Evolutionary conservation across 53 echinoderm and acorn worm genomes (phyloP).

Genomic region (Echinarachnius parma): DNA sequence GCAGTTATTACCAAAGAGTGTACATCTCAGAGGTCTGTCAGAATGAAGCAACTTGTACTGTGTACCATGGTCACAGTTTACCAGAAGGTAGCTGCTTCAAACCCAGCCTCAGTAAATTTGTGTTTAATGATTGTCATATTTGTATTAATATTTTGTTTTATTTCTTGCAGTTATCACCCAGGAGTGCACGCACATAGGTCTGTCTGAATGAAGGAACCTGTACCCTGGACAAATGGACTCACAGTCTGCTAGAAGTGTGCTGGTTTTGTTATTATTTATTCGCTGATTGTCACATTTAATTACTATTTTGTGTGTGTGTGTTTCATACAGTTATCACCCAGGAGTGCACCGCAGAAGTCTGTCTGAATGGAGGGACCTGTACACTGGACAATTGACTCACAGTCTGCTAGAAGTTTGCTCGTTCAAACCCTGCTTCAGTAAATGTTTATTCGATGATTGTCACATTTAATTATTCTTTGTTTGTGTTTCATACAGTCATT

Average conservation of each 20-base stretch:
- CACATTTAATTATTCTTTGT: too few species aligned
- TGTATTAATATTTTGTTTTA: too few species aligned
- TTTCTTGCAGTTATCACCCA: neutral
- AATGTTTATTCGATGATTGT: too few species aligned
- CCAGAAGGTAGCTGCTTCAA: too few species aligned
- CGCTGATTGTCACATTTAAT: neutral
- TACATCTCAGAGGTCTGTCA: slow-evolving; percentile 16
- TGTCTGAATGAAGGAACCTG: slow-evolving; percentile 42
- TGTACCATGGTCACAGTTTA: neutral
- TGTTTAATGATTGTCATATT: too few species aligned
- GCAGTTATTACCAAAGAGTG: slow-evolving; percentile 3
- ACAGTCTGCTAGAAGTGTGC: slow-evolving; percentile 26
- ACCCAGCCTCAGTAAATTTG: too few species aligned
- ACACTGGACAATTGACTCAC: slow-evolving; percentile 3
- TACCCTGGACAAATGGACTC: neutral
- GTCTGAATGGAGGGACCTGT: slow-evolving; percentile 56
- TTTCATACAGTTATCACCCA: slow-evolving; percentile 45
- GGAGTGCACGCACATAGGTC: slow-evolving; percentile 12
- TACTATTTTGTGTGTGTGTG: neutral
- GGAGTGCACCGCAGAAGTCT: slow-evolving; percentile 36
- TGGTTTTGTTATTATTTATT: too few species aligned
- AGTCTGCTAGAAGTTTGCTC: slow-evolving; percentile 45
- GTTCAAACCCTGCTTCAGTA: too few species aligned
- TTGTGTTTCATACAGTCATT: neutral
- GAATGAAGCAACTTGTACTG: slow-evolving; percentile 31